Base-by-base conservation (phyloP, 2,888 invertebrate species). In the Petrolisthes manimaculis region DNA sequence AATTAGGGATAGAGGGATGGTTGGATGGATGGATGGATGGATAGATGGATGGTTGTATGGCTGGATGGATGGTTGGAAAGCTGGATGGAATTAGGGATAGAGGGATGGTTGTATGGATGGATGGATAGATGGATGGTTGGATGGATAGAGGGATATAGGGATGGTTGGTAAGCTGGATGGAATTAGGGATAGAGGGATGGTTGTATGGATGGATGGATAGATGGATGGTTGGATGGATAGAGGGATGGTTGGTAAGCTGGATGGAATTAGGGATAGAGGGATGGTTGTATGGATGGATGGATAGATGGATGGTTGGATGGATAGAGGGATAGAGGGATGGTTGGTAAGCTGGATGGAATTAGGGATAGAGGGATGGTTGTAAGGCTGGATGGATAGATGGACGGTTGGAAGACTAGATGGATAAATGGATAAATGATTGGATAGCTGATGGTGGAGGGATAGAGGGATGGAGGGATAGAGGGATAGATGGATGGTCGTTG, bases 191-290 rank as follows among this genome's bases (percentile, higher is more conserved):
- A 37, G 37, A 37, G 37, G 37, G 37, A 37, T 37, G 8, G 53
- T 37, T 53, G 51, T n/a, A 21, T 12, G 37, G n/a, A 82, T 12
- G 67, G 14, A 69, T 5, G 21, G 37, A 18, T 21, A 80, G 18
- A 18, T 21, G 74, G 21, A 74, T n/a, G 5, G 9, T 18, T n/a
- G n/a, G n/a, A 12, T 9, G 9, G 37, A 77, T 14, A 8, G 24
- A 5, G 37, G 37, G 77, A 24, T 18, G 1, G 54, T 3, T 24
- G 61, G 67, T 61, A 54, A 56, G 61, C 55, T 18, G 61, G 81
- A 81, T 21, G 54, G 81, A 56, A 21, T 56, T 21, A 81, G 56
- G 53, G 61, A 81, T 21, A 21, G 21, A 81, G 61, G 12, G 56
- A 81, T 21, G 56, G 24, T 56, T 21, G 56, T 24, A 55, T 18